These are phyloP conservation scores for Mesocentrotus franciscanus DNA, from an alignment of 53 echinoderm and acorn worm species.

Conservation along the genomic window DNA sequence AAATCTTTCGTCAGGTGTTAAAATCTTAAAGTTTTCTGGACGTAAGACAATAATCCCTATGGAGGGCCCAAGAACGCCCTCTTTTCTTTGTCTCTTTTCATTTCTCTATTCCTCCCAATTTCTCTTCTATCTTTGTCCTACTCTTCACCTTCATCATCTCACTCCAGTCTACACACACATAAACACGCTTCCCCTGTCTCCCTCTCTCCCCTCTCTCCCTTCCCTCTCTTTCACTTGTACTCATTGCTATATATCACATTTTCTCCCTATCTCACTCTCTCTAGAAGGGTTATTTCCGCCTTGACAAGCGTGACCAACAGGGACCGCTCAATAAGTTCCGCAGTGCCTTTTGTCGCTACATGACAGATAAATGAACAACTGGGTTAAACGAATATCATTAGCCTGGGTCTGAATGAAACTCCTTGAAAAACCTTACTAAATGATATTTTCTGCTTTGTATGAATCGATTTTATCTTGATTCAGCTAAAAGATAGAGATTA, in stretches of 20 bases:
- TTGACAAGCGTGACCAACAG: neutral
- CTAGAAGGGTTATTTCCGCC: neutral
- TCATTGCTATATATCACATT: too few species aligned
- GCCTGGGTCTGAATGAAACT: neutral
- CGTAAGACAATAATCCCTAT: neutral
- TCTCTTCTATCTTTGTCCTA: neutral
- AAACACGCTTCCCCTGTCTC: neutral
- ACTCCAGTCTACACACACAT: neutral
- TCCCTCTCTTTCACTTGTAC: too few species aligned
- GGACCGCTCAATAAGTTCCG: neutral
- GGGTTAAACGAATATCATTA: neutral
- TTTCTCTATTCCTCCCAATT: neutral
- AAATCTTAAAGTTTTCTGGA: neutral
- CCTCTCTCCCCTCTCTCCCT: neutral
- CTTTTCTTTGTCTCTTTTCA: too few species aligned
- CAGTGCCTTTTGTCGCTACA: neutral
- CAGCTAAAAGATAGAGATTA: neutral
- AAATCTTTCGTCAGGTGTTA: neutral
- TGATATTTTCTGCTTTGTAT: neutral
- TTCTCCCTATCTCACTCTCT: neutral
- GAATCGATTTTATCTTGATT: neutral
- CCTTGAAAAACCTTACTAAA: neutral
- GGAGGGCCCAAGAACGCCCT: neutral
- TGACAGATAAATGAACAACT: conserved; percentile 31
- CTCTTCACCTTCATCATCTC: neutral